Base-by-base conservation (phyloP, 2,888 invertebrate genomes). In the Sinopyrophorus schimmeli region DNA sequence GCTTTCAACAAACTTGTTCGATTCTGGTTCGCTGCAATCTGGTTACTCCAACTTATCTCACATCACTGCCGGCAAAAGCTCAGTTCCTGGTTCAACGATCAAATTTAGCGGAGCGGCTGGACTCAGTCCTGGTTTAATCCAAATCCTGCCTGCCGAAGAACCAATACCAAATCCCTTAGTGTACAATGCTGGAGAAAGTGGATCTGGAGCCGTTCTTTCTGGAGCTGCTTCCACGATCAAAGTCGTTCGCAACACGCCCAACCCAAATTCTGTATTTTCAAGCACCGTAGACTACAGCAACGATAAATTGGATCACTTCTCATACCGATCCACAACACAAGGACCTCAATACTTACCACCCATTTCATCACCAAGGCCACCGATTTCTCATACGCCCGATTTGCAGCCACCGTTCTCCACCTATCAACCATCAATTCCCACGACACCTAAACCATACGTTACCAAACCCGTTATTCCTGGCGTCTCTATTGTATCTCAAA, bases 341-440 rank as follows among this genome's bases (percentile, higher is more conserved):
- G 74, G 72, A 9, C 71, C 71, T 1, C 69, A 65, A 9, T 74
- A 74, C 54, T 58, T 74, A 14, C 74, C 74, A 18, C 74, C 74
- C 5, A 51, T 61, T 18, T 60, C 59, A 15, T 26, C 35, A 14
- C 30, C 28, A 0, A 39, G 38, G 1, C 55, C 57, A 30, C 44
- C 52, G 7, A 38, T 42, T 27, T 53, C 57, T 27, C 47, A 39
- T 15, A 41, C 20, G n/a, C 18, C 27, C 3, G 42, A 48, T 12
- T 43, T 48, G 15, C 14, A 21, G 9, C 41, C 52, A 5, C 16
- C 39, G 0, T 39, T 42, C 21, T 41, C 40, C 7, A 51, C 52
- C 3, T 55, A 53, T n/a, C 39, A 43, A 35, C 51, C 51, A 3
- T 18, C 39, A 12, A 15, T 39, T 34, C 53, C 55, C 2, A 47